These are phyloP conservation scores for Caenorhabditis virilis DNA, from an alignment of 2,888 invertebrate species.

Conservation along the genomic window DNA sequence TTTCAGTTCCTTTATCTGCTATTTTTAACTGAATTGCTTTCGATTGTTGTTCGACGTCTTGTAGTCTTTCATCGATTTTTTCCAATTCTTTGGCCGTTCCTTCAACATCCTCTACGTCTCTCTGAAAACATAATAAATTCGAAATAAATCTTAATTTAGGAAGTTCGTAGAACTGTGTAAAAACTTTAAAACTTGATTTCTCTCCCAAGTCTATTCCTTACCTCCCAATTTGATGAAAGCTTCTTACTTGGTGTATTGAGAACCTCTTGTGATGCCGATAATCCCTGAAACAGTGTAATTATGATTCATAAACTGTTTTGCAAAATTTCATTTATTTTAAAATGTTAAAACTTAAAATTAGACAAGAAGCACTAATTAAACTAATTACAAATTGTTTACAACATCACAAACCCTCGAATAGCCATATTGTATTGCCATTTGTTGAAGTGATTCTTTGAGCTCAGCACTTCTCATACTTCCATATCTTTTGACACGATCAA, in stretches of 20 bases:
- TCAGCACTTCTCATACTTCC: slow-evolving; percentile 64
- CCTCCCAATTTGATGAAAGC: slow-evolving; percentile 52
- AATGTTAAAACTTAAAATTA: neutral
- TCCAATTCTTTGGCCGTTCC: slow-evolving; percentile 40
- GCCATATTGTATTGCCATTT: slow-evolving; percentile 48
- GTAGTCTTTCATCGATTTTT: slow-evolving; percentile 34
- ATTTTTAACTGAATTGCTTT: slow-evolving; percentile 37
- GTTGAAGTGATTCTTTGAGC: slow-evolving; percentile 56
- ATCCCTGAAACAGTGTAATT: slow-evolving; percentile 4
- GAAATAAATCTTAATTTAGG: neutral
- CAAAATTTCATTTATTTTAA: neutral
- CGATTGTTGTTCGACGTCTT: slow-evolving; percentile 38
- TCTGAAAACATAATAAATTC: slow-evolving; percentile 8
- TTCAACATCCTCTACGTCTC: slow-evolving; percentile 50
- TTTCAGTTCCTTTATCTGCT: slow-evolving; percentile 41
- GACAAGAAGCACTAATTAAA: neutral
- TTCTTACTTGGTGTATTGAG: slow-evolving; percentile 44
- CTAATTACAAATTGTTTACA: too few species aligned
- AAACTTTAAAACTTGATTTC: too few species aligned
- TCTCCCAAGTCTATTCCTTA: too few species aligned
- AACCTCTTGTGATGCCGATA: slow-evolving; percentile 1
- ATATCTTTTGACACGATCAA: slow-evolving; percentile 59
- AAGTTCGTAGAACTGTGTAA: too few species aligned
- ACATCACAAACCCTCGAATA: too few species aligned
- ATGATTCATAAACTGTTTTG: neutral